Base-by-base conservation (phyloP, 2,888 invertebrate species). In the Abrostola triplasia region DNA sequence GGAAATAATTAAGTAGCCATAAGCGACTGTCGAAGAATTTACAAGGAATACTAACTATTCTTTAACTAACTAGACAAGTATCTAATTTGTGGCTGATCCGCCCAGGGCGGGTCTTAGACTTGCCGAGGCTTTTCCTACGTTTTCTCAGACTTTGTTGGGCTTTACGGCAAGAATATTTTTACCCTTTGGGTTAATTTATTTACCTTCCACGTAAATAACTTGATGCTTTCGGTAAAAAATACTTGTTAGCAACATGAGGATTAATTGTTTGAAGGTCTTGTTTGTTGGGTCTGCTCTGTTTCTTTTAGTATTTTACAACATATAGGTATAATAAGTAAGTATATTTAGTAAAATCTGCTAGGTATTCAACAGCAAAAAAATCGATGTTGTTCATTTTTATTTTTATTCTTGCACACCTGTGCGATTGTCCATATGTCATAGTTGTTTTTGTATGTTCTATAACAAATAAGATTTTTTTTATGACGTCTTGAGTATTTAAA, bases 161-260 rank as follows among this genome's bases (percentile, higher is more conserved):
- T 62, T 62, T 69, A 59, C 70, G 70, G 47, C 51, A 70, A 70
- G 83, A 82, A 82, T 84, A 84, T 84, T 84, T 83, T 86, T 84
- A 73, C 68, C 47, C 38, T 55, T 73, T 64, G 70, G 66, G 76
- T 74, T 82, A 84, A 85, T 86, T 86, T 84, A 84, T 81, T 84
- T 83, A 81, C 77, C 74, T 62, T 53, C 68, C 78, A 77, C 78
- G 80, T 79, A 73, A 81, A 65, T 64, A 53, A 65, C 67, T 80
- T 72, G 64, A 66, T 70, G 69, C 72, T 72, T 11, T 54, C 61
- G 54, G 59, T 67, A 73, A 78, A 77, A 78, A 73, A 76, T 54
- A 67, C 76, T 54, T 47, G 66, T 73, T 57, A 47, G 56, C 59
- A 65, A 51, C 60, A 59, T 36, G 52, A 35, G 59, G 58, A 64